Percentiles rank a stretch among this genome's conserved stretches.
These are phyloP conservation scores for Seira ritae DNA, from an alignment of 2,888 invertebrate genomes.

Conservation along the genomic window DNA sequence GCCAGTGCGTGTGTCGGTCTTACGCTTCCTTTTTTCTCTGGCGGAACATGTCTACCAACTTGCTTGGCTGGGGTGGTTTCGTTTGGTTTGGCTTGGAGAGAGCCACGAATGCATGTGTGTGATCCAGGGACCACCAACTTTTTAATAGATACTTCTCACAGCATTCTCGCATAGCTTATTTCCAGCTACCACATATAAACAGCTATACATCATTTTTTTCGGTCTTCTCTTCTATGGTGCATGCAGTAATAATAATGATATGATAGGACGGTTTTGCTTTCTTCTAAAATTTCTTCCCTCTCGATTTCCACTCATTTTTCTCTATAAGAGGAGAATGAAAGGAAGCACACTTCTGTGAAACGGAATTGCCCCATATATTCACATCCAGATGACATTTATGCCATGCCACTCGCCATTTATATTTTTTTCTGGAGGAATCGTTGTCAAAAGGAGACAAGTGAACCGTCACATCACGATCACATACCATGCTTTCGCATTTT, in stretches of 20 bases:
- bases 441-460: constrained; percentile 54
- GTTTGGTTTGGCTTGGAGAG: too few relatives aligned
- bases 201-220: constrained; percentile 49
- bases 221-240: constrained; percentile 6
- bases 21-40: constrained; percentile 50
- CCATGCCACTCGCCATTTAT: constrained; percentile 22
- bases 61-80: too few relatives aligned
- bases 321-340: constrained; percentile 23
- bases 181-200: too few relatives aligned
- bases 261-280: constrained; percentile 47
- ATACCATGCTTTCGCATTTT: constrained; percentile 1
- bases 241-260: constrained; percentile 35
- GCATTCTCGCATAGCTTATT: too few relatives aligned
- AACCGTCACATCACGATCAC: constrained; percentile 38
- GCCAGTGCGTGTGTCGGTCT: constrained; percentile 64
- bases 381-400: constrained; percentile 68
- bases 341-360: constrained; percentile 58
- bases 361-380: constrained; percentile 70
- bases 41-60: too few relatives aligned
- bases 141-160: too few relatives aligned
- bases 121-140: too few relatives aligned
- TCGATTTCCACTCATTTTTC: constrained; percentile 62
- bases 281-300: constrained; percentile 36
- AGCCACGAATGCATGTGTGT: too few relatives aligned
- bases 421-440: constrained; percentile 52